Percentiles rank a stretch among this genome's conserved stretches.
phyloP scores from a whole-genome alignment of 92 coral and sea anemone species.

The Ricordea florida region DNA sequence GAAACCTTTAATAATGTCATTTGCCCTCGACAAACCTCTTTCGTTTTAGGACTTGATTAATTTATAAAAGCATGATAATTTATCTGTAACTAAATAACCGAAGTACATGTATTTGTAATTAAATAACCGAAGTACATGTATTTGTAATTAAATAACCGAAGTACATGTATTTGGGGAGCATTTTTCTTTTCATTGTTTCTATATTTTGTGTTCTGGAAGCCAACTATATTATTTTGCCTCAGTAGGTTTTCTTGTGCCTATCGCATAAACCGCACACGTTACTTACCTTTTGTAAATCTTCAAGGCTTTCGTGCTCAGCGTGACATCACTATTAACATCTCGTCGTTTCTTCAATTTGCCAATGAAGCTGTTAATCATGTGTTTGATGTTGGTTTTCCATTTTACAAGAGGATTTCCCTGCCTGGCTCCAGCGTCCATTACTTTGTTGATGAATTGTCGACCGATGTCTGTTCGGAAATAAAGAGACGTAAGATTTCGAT shows the following conservation, averaged over 20 bases:
- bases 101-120: too few species aligned
- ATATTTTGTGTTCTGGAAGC: too few species aligned
- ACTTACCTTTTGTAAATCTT: constrained; percentile 80
- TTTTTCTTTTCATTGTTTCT: too few species aligned
- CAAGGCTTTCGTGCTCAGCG: constrained; percentile 74
- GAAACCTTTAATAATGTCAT: too few species aligned
- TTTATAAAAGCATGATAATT: too few species aligned
- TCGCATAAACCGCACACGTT: background rate
- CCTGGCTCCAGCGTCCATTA: constrained; percentile 79
- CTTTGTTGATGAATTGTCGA: constrained; percentile 75
- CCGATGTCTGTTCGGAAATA: constrained; percentile 59
- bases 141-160: too few species aligned
- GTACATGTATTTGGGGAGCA: too few species aligned
- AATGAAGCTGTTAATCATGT: constrained; percentile 75
- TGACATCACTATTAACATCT: constrained; percentile 62
- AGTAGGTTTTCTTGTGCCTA: background rate
- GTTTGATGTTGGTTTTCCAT: constrained; percentile 86
- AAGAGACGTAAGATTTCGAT: background rate
- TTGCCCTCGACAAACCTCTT: too few species aligned
- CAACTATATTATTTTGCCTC: background rate
- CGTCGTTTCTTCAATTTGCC: constrained; percentile 69
- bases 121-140: too few species aligned
- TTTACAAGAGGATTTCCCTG: constrained; percentile 89
- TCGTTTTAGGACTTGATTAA: too few species aligned
- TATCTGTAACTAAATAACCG: too few species aligned